phyloP scores from a whole-genome alignment of 1,140 invertebrate genomes.

The Leptonema lineaticorne region DNA sequence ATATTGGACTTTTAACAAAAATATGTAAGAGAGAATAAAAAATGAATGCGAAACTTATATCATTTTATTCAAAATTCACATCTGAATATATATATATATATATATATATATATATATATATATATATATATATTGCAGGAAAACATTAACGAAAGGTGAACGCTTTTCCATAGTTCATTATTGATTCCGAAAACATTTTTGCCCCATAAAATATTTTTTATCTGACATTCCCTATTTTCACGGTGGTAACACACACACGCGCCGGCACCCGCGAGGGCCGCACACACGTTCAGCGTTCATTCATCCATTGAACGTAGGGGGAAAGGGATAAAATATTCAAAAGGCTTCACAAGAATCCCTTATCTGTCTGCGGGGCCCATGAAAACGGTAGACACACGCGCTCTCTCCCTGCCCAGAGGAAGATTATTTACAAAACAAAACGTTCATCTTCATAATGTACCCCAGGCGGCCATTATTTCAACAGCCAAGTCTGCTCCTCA shows the following conservation, averaged over 20 bases:
- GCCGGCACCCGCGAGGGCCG: too few relatives aligned
- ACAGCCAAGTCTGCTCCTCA: constrained; percentile 30
- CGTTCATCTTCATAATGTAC: constrained; percentile 35
- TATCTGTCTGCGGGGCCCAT: constrained; percentile 22
- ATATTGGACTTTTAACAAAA: too few relatives aligned
- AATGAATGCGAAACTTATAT: too few relatives aligned
- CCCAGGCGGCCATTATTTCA: constrained; percentile 34
- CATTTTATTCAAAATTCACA: too few relatives aligned
- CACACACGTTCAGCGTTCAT: constrained; percentile 19
- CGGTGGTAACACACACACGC: too few relatives aligned
- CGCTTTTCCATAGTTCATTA: background rate
- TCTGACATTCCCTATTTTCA: constrained; percentile 20
- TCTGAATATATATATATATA: too few relatives aligned
- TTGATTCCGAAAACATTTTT: constrained; percentile 14
- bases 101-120: background rate
- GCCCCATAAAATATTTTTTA: constrained; percentile 15
- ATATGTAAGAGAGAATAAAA: too few relatives aligned
- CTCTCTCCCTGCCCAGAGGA: constrained; percentile 7
- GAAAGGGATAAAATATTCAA: constrained; percentile 33
- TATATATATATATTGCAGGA: background rate
- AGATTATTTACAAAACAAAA: constrained; percentile 36
- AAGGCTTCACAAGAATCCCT: constrained; percentile 22
- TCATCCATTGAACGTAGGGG: constrained; percentile 25
- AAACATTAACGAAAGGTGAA: background rate
- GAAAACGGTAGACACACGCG: constrained; percentile 18